Conservation (phyloP, 2,113 vertebrate species). For the Scytalopus superciliaris region DNA sequence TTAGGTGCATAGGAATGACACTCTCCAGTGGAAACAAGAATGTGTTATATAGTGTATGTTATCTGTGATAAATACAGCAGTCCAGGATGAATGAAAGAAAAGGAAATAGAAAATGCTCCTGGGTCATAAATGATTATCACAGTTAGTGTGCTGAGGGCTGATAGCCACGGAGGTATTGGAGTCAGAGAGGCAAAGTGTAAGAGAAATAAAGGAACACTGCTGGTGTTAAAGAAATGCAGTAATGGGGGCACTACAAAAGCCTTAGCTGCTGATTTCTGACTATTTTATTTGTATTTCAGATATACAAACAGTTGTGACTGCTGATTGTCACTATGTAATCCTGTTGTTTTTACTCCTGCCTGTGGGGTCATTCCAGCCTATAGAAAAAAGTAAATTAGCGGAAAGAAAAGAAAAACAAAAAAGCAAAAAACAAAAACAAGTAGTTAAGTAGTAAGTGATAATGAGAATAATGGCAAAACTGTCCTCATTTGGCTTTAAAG, state of each 20-base stretch:
- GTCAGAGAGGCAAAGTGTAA: not conserved
- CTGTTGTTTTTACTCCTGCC: not conserved
- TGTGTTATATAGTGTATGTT: not conserved
- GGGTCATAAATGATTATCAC: conserved; percentile 17
- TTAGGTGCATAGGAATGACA: not conserved
- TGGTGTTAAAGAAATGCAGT: not conserved
- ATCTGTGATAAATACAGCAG: conserved; percentile 27
- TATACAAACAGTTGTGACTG: not conserved
- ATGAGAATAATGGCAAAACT: not conserved
- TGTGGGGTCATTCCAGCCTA: not conserved
- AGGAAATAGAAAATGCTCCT: conserved; percentile 27
- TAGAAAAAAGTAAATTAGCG: not conserved
- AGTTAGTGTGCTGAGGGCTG: not conserved
- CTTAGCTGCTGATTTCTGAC: not conserved
- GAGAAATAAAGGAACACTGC: not conserved
- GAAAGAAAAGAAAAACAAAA: not conserved
- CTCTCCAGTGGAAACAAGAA: not conserved
- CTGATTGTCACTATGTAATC: not conserved
- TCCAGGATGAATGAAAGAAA: not conserved
- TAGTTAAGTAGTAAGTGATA: not conserved
- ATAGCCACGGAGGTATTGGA: not conserved
- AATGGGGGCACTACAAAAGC: not conserved
- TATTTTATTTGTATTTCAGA: not conserved
- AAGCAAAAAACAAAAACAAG: not conserved
- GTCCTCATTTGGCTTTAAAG: not conserved